phyloP scores from a whole-genome alignment of 2,888 invertebrate species.

The Phyllotreta cruciferae region DNA sequence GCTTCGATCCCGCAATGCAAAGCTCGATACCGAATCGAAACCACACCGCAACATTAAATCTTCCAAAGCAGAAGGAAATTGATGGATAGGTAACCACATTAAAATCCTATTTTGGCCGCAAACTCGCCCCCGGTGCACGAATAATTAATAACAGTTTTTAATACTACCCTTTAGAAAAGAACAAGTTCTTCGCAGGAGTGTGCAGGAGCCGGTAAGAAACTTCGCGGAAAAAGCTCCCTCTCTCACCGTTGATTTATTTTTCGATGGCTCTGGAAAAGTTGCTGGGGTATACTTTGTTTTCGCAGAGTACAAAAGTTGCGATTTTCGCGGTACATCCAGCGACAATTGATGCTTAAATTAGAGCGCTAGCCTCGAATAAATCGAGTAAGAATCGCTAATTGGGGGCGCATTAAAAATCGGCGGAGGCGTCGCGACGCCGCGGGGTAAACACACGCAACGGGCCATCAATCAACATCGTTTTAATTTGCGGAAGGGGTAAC shows the following conservation, averaged over 20 bases:
- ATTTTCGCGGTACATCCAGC: too few species aligned
- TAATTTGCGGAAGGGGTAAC: slow-evolving; percentile 29
- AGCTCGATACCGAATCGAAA: slow-evolving; percentile 20
- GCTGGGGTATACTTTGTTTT: slow-evolving; percentile 28
- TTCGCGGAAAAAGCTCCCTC: slow-evolving; percentile 34
- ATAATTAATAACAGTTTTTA: not conserved
- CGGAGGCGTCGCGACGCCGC: too few species aligned
- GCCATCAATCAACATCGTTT: slow-evolving; percentile 32
- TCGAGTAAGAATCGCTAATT: too few species aligned
- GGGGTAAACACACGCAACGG: slow-evolving; percentile 15
- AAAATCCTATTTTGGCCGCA: slow-evolving; percentile 29
- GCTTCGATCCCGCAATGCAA: not conserved
- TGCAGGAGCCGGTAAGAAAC: too few species aligned
- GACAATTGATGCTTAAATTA: too few species aligned
- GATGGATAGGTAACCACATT: slow-evolving; percentile 32
- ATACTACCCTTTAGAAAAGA: too few species aligned
- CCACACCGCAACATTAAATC: slow-evolving; percentile 31
- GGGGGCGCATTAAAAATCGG: too few species aligned
- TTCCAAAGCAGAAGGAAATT: slow-evolving; percentile 30
- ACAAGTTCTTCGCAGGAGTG: too few species aligned
- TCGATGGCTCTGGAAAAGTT: slow-evolving; percentile 32
- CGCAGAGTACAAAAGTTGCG: slow-evolving; percentile 3
- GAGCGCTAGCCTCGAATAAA: too few species aligned
- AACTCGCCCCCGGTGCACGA: slow-evolving; percentile 5
- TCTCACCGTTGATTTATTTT: slow-evolving; percentile 33